Evolutionary conservation across 2,797 vertebrate species (phyloP), one percentile per base, ranked within the genome.

Genomic region (Hephaestus fuliginosus): DNA sequence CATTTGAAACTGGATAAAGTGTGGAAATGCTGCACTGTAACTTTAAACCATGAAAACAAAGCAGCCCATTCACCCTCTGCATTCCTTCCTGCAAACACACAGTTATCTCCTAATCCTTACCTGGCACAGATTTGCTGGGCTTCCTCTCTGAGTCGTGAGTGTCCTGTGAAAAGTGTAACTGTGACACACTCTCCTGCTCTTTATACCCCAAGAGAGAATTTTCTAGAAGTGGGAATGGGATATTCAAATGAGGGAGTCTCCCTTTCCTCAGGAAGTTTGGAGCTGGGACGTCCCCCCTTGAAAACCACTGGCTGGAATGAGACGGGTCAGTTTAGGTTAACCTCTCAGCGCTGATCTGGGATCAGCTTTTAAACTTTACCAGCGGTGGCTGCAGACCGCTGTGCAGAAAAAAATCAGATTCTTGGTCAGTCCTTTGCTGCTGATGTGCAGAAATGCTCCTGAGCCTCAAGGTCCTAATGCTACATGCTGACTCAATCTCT

Each of bases 151-250:
- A 56, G 64, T 77, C 74, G 73, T 33, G 30, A 33, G 30, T 76
- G 80, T 82, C 81, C 81, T 51, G 80, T 76, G 56, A 66, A 80
- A 71, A 66, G 60, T 5, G 12, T 57, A n/a, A 33, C 69, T 39
- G 64, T 44, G 20, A 61, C 41, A 9, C 14, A 15, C 74, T 65
- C 66, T 57, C 17, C 78, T 53, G 80, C 87, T 84, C 82, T 48
- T 52, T 97, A 96, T 97, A 96, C 62, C 90, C 90, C 65, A 67
- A 60, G 73, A 91, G 70, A 95, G 97, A 98, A 99, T 93, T 91
- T 98, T 99, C 98, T 97, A 93, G 97, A 99, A 97, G 92, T 95
- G 93, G 95, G 95, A 91, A 88, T 77, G 88, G 86, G 57, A 75
- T 90, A 93, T 95, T 93, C 80, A 95, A 96, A 96, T 95, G 88